These are phyloP conservation scores for Leontocebus nigricollis DNA, from an alignment of 2,797 vertebrate species.

Conservation along the genomic window DNA sequence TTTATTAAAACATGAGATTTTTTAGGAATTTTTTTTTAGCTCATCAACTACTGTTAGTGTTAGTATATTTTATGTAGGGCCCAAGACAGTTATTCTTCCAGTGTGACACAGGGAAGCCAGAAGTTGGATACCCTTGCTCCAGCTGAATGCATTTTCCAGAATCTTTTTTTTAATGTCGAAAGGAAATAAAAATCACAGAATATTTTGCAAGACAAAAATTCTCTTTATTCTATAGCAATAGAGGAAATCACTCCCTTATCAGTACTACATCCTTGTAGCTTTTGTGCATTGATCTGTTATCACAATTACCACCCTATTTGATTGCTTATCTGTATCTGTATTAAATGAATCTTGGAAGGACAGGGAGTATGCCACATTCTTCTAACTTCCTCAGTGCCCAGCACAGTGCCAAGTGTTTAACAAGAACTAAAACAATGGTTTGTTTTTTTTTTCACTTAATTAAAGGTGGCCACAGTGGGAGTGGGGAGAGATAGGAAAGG, in stretches of 20 bases:
- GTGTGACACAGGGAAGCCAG: background rate
- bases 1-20: background rate
- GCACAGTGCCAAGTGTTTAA: fast-evolving
- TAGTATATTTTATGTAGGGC: background rate
- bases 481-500: background rate
- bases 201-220: background rate
- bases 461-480: background rate
- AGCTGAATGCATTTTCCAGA: background rate
- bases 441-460: background rate
- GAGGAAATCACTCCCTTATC: background rate
- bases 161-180: background rate
- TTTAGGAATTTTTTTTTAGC: background rate
- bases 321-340: background rate
- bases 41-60: background rate
- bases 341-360: background rate
- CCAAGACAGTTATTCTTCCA: background rate
- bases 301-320: background rate
- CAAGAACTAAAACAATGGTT: background rate
- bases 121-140: background rate
- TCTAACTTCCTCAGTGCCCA: background rate
- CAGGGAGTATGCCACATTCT: background rate
- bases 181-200: background rate
- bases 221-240: background rate
- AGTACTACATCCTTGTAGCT: background rate
- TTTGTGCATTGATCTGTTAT: background rate